Conservation (phyloP, 2,113 vertebrate species). For the Amblyopsis rosae region DNA sequence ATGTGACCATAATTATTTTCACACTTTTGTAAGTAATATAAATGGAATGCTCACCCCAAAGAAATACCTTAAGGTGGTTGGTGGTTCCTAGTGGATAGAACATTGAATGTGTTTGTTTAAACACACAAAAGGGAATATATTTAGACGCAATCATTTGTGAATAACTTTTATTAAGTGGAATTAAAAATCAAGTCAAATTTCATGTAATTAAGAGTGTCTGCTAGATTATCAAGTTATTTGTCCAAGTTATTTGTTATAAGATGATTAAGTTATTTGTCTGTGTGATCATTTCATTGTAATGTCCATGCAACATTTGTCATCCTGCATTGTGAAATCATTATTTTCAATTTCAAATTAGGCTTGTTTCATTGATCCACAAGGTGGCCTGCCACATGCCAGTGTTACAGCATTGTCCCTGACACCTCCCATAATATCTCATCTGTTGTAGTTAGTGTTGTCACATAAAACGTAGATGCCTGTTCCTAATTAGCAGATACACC, state of each 20-base stretch:
- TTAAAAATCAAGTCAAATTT: not conserved
- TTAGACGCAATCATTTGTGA: conserved; percentile 2
- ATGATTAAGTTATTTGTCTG: not conserved
- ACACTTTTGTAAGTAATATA: no score
- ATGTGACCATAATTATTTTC: no score
- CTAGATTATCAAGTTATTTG: not conserved
- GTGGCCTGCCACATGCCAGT: conserved; percentile 13
- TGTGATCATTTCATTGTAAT: not conserved
- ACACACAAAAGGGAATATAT: not conserved
- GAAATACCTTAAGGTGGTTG: conserved; percentile 50
- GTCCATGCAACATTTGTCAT: conserved; percentile 34
- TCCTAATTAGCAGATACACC: conserved; percentile 3
- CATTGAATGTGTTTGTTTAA: conserved; percentile 9
- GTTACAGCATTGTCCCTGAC: not conserved
- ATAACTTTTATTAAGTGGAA: not conserved
- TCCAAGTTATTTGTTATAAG: no score
- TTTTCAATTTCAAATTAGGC: conserved; percentile 32
- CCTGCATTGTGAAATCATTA: conserved; percentile 16
- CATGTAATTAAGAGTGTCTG: conserved; percentile 27
- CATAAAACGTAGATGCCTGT: conserved; percentile 3
- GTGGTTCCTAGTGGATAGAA: conserved; percentile 60
- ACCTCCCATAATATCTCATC: conserved; percentile 26
- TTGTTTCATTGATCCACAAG: conserved; percentile 25
- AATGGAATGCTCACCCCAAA: conserved; percentile 53
- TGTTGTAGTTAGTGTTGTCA: conserved; percentile 20